Conservation (phyloP, 2,797 vertebrate genomes). For the Aulostomus chinensis region DNA sequence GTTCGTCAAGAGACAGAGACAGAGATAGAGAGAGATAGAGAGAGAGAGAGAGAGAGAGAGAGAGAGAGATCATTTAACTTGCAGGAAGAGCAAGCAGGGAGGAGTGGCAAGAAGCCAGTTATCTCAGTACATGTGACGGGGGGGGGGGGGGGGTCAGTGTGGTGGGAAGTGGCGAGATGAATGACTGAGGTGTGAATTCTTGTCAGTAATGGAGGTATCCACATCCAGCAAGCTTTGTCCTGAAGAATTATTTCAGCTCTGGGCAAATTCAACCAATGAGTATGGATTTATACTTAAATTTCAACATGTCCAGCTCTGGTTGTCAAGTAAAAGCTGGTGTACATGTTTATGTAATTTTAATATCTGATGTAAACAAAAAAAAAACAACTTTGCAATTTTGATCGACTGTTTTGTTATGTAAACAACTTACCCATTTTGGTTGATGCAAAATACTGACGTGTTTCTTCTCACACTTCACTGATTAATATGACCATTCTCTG, state of each 20-base stretch:
- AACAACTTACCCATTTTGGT: constrained; percentile 28
- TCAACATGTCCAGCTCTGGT: no score
- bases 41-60: no score
- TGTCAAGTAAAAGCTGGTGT: no score
- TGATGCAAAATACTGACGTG: constrained; percentile 55
- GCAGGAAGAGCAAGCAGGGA: constrained; percentile 27
- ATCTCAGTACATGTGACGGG: constrained; percentile 69
- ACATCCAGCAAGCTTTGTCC: constrained; percentile 46
- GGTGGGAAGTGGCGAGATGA: constrained; percentile 72
- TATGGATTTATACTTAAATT: no score
- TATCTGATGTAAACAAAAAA: no score
- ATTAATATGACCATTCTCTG: constrained; percentile 77
- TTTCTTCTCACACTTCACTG: constrained; percentile 61
- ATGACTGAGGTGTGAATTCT: constrained; percentile 74
- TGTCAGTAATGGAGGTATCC: constrained; percentile 68
- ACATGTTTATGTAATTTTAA: no score
- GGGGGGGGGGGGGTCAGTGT: constrained; percentile 67
- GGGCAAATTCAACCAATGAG: no score
- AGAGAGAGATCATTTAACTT: constrained; percentile 6
- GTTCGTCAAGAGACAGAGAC: neutral
- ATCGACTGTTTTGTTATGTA: no score
- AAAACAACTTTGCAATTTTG: no score
- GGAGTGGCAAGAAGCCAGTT: constrained; percentile 56
- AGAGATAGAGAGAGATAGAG: no score
- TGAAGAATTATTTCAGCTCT: no score